Conservation (phyloP, 2,113 vertebrate genomes). For the Actinemys pallida region DNA sequence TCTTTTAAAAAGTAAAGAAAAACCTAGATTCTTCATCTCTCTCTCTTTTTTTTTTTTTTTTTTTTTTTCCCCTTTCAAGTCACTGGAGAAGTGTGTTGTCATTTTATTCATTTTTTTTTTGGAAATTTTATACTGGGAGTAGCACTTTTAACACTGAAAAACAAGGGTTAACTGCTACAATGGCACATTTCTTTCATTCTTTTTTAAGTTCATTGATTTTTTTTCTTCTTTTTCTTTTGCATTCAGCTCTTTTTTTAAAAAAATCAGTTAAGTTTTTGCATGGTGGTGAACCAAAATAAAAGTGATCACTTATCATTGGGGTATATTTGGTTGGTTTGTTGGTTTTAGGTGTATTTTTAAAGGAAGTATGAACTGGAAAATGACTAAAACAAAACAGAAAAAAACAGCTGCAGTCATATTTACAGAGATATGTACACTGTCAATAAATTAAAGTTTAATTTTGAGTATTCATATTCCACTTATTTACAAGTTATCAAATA, state of each 20-base stretch:
- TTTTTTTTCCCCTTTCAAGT: slow-evolving; percentile 72
- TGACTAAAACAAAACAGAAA: slow-evolving; percentile 77
- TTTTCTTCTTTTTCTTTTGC: slow-evolving; percentile 44
- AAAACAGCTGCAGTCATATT: slow-evolving; percentile 83
- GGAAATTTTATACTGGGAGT: slow-evolving; percentile 64
- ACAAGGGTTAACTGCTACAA: slow-evolving; percentile 79
- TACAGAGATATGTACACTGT: slow-evolving; percentile 94
- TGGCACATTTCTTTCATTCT: slow-evolving; percentile 77
- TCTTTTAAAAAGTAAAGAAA: slow-evolving; percentile 60
- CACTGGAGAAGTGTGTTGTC: slow-evolving; percentile 84
- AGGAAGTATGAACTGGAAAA: slow-evolving; percentile 78
- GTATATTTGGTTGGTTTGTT: neutral
- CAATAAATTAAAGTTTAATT: slow-evolving; percentile 99
- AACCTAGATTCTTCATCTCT: slow-evolving; percentile 14
- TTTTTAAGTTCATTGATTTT: slow-evolving; percentile 18
- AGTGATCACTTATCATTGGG: neutral
- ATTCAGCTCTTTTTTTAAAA: slow-evolving; percentile 21
- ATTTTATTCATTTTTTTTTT: slow-evolving; percentile 50
- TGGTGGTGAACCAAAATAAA: slow-evolving; percentile 14
- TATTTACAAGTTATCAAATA: slow-evolving; percentile 99
- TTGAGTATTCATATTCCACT: slow-evolving; percentile 92
- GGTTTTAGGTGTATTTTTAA: slow-evolving; percentile 45
- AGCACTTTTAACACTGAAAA: slow-evolving; percentile 80
- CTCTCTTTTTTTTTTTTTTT: neutral
- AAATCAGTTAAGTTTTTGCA: slow-evolving; percentile 14